Evolutionary conservation across 53 echinoderm and acorn worm genomes (phyloP).

Genomic region (Hippasteria phrygiana): DNA sequence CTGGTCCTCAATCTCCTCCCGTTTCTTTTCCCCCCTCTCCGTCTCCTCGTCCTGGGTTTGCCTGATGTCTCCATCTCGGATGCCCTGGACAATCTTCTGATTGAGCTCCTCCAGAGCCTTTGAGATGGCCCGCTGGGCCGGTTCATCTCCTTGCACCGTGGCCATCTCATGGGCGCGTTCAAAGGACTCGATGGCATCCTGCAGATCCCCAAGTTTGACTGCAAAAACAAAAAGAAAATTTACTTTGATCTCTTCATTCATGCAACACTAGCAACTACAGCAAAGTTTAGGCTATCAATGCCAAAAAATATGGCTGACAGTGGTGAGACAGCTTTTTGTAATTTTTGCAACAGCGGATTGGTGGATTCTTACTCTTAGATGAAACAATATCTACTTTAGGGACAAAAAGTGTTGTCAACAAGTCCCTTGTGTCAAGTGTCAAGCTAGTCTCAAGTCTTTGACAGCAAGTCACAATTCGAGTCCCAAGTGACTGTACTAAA

Average conservation of each 20-base stretch:
- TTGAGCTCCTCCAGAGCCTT: slow-evolving; percentile 97
- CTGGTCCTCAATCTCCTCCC: slow-evolving; percentile 35
- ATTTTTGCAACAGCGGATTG: not conserved
- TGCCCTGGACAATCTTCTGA: slow-evolving; percentile 96
- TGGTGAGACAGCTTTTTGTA: too few species aligned
- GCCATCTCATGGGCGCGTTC: slow-evolving; percentile 99
- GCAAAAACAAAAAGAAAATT: not conserved
- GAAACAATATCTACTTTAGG: too few species aligned
- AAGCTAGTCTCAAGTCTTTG: too few species aligned
- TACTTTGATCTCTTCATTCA: not conserved
- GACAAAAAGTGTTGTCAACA: too few species aligned
- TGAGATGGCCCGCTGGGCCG: slow-evolving; percentile 93
- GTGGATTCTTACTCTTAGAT: not conserved
- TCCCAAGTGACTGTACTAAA: too few species aligned
- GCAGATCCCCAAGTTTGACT: slow-evolving; percentile 98
- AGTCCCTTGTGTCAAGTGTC: too few species aligned
- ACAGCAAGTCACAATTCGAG: too few species aligned
- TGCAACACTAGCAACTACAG: too few species aligned
- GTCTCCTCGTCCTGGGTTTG: slow-evolving; percentile 67
- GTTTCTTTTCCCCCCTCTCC: slow-evolving; percentile 38
- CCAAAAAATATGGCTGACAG: too few species aligned
- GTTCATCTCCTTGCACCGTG: slow-evolving; percentile 92
- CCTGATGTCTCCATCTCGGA: slow-evolving; percentile 85
- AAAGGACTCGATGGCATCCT: slow-evolving; percentile 97
- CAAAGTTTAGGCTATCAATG: too few species aligned